Base-by-base conservation (phyloP, 2,888 invertebrate genomes). In the Cantharis lateralis region DNA sequence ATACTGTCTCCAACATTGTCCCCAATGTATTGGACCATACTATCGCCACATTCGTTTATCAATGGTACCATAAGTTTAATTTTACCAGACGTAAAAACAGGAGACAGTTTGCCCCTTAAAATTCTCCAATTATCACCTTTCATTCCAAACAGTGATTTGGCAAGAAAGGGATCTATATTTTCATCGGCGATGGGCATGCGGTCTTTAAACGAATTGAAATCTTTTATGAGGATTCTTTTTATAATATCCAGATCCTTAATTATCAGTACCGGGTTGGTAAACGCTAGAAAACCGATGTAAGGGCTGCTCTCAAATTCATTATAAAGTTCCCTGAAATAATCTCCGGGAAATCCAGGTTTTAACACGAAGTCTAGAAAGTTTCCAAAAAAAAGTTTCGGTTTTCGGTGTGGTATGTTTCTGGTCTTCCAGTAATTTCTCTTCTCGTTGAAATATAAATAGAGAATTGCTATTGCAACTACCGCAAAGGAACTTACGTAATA, bases 21-120 rank as follows among this genome's bases (percentile, higher is more conserved):
- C 10, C 9, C 24, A 7, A 69, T 11, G 7, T 28, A 69, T 11
- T 28, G 2, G 2, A 15, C 15, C 69, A 69, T 15, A 13, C 13
- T 28, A 15, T 28, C 77, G 2, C 87, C 86, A 48, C 87, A 88
- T 68, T 88, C 87, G 48, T 86, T 81, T 83, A 90, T 88, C 32
- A 90, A 84, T 0, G 87, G 87, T 24, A 90, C 87, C 90, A 91
- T 91, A 62, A 83, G 84, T 82, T 89, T 91, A 73, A 92, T 84
- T 83, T 91, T 91, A 16, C 90, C 90, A 1, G 89, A 88, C 0
- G 91, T 90, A 81, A 91, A 89, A 0, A 89, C 89, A 0, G 91
- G 91, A 0, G 90, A 89, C 61, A 91, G 83, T 79, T 90, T 90
- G 0, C 87, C 81, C 20, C 92, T 86, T n/a, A 90, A 82, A 26